Evolutionary conservation across 1,140 invertebrate genomes (phyloP).

Genomic region (Magallana angulata): DNA sequence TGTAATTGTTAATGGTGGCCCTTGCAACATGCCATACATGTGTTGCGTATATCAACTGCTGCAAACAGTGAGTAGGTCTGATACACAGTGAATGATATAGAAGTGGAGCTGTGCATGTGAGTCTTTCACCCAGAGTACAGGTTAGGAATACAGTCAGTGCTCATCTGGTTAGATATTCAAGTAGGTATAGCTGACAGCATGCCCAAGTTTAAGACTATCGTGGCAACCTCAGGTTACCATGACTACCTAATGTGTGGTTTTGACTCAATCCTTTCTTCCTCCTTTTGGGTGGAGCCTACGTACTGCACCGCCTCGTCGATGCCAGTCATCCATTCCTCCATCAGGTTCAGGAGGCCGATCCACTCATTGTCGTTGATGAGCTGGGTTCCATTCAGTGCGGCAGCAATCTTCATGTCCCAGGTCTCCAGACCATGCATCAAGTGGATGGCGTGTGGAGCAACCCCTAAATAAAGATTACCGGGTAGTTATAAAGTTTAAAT

Average conservation of each 20-base stretch:
- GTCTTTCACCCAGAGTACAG: not conserved
- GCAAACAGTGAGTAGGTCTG: too few relatives aligned
- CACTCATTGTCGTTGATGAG: constrained; percentile 76
- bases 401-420: constrained; percentile 73
- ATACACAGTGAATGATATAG: too few relatives aligned
- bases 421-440: constrained; percentile 74
- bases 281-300: constrained; percentile 71
- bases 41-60: too few relatives aligned
- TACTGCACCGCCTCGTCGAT: constrained; percentile 69
- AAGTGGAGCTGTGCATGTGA: not conserved
- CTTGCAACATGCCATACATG: too few relatives aligned
- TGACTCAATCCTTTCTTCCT: constrained; percentile 69
- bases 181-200: not conserved
- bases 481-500: too few relatives aligned
- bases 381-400: constrained; percentile 66
- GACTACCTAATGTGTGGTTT: constrained; percentile 71
- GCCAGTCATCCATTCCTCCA: constrained; percentile 76
- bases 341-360: constrained; percentile 69
- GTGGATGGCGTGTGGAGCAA: constrained; percentile 74
- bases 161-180: not conserved
- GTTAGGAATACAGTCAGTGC: not conserved
- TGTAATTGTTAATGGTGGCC: too few relatives aligned
- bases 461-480: constrained; percentile 61
- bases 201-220: not conserved
- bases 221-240: constrained; percentile 12